A percentile compares a stretch with the other conserved stretches of the same genome.
phyloP scores from a whole-genome alignment of 2,113 vertebrate genomes.

The Rhea americana region DNA sequence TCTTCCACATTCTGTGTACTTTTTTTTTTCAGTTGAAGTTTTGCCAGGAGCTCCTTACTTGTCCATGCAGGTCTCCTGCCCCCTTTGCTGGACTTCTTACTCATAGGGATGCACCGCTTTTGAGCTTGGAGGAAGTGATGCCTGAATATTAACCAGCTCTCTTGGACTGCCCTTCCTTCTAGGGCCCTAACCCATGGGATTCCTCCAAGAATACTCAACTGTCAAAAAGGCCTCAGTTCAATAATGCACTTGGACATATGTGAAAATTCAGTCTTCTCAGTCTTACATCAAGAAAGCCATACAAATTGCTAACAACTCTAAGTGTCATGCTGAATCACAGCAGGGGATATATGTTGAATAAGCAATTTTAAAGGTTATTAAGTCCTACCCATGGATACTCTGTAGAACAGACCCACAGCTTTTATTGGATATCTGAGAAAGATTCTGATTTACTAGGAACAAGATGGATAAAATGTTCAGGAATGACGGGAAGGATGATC shows the following conservation, averaged over 20 bases:
- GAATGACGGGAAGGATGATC: background rate
- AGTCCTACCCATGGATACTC: background rate
- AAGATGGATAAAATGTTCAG: background rate
- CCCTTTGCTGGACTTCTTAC: too few species aligned
- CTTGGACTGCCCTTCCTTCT: too few species aligned
- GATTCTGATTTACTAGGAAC: background rate
- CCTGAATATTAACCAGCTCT: too few species aligned
- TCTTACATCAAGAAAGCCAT: background rate
- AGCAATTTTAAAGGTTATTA: background rate
- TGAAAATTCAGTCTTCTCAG: background rate
- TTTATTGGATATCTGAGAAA: background rate
- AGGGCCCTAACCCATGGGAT: too few species aligned
- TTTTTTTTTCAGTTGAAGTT: too few species aligned
- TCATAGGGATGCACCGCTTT: too few species aligned
- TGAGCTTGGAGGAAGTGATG: too few species aligned
- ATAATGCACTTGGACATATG: background rate
- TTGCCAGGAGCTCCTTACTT: too few species aligned
- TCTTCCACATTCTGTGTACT: too few species aligned
- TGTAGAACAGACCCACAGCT: background rate
- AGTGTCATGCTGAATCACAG: background rate
- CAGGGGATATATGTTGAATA: background rate
- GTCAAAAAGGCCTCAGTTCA: background rate
- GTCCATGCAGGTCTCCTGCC: too few species aligned
- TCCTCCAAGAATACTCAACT: background rate
- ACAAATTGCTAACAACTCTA: background rate